Conservation (phyloP, 2,113 vertebrate genomes). For the Gymnocephalus cernua region DNA sequence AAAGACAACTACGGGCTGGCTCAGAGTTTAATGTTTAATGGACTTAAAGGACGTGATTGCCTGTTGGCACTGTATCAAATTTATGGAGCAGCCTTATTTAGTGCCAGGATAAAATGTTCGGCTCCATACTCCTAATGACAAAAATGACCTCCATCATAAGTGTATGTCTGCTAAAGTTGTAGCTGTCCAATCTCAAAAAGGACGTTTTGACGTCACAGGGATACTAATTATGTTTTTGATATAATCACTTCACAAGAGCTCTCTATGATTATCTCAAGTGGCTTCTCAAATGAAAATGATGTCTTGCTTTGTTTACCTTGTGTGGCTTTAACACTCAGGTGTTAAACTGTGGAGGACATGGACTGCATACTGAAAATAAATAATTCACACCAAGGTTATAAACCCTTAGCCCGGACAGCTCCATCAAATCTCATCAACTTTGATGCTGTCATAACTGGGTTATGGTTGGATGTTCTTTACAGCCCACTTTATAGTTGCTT, state of each 20-base stretch:
- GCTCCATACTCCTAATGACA: conserved; percentile 55
- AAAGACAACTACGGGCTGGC: conserved; percentile 51
- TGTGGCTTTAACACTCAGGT: conserved; percentile 62
- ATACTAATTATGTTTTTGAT: conserved; percentile 73
- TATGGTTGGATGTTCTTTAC: conserved; percentile 52
- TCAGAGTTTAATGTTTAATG: conserved; percentile 73
- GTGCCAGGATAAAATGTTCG: conserved; percentile 55
- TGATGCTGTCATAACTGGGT: conserved; percentile 36
- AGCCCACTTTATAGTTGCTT: conserved; percentile 56
- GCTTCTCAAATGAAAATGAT: conserved; percentile 76
- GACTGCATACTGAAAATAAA: conserved; percentile 36
- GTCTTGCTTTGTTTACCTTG: conserved; percentile 79
- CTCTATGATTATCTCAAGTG: conserved; percentile 74
- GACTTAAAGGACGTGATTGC: conserved; percentile 74
- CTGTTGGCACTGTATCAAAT: conserved; percentile 67
- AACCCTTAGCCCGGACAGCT: conserved; percentile 30
- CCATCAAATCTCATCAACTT: conserved; percentile 46
- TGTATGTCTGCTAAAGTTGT: conserved; percentile 33
- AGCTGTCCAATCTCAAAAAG: conserved; percentile 54
- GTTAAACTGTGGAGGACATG: conserved; percentile 60
- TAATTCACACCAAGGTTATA: conserved; percentile 29
- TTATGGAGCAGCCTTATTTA: conserved; percentile 63
- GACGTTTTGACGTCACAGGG: conserved; percentile 65
- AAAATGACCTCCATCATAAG: conserved; percentile 61
- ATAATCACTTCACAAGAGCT: conserved; percentile 74